Evolutionary conservation across 1,140 invertebrate species (phyloP).

Genomic region (Hycleus cichorii): DNA sequence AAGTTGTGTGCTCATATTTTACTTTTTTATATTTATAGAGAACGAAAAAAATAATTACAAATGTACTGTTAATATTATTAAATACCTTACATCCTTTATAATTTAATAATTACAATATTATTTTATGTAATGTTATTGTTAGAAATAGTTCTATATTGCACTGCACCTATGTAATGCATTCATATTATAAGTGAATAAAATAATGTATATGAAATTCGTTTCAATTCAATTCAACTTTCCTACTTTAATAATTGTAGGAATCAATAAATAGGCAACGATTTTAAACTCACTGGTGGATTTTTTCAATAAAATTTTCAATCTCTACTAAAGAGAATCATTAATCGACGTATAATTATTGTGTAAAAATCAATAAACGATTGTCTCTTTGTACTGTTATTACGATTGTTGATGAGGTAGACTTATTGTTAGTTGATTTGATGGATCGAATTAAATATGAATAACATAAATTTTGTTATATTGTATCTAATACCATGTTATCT

Average conservation of each 20-base stretch:
- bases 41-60: background rate
- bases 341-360: no score
- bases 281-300: no score
- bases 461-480: no score
- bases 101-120: constrained; percentile 30
- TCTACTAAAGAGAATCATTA: no score
- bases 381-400: no score
- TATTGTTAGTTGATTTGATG: no score
- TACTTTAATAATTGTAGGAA: background rate
- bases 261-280: background rate
- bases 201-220: constrained; percentile 18
- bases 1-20: constrained; percentile 28
- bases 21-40: constrained; percentile 24
- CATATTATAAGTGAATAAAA: constrained; percentile 28
- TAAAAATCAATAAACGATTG: no score
- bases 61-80: constrained; percentile 26
- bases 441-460: no score
- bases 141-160: constrained; percentile 34
- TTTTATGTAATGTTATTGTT: constrained; percentile 34
- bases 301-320: no score
- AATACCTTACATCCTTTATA: constrained; percentile 21
- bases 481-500: no score
- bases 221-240: no score
- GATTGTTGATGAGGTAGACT: no score
- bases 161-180: constrained; percentile 35